Evolutionary conservation across 1,140 invertebrate species (phyloP), one percentile per base, ranked within the genome.

Genomic region (Ericerus pela): DNA sequence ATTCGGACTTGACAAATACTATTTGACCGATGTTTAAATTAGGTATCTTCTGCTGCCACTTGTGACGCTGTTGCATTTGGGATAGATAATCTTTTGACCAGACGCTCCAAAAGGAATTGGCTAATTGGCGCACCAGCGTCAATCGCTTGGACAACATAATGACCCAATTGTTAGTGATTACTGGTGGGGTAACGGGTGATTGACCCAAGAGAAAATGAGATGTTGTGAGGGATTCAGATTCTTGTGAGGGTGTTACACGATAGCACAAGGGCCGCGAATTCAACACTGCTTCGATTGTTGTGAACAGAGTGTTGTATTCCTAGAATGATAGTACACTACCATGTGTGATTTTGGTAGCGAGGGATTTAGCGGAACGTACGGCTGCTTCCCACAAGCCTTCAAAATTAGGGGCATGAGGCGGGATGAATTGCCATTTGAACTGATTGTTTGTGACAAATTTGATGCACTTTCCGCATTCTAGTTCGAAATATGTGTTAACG

Each of bases 231-330:
- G n/a, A n/a, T n/a, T n/a, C n/a, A n/a, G n/a, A n/a, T n/a, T n/a
- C n/a, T n/a, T n/a, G n/a, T n/a, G n/a, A n/a, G n/a, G n/a, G n/a
- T n/a, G n/a, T n/a, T n/a, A n/a, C 65, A 43, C 59, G 24, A 31
- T 67, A 54, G 28, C 43, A 58, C 30, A 61, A 24, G 2, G 57
- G 67, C 22, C 68, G 37, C 0, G 61, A 64, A 58, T 69, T 69
- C 1, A 69, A 33, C 16, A 61, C 57, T n/a, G 60, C 61, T 58
- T 68, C 63, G 14, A 67, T 65, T 38, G 62, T 24, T 18, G 51
- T 55, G 5, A 65, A 30, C 4, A 62, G 56, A 10, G 67, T 68
- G n/a, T 54, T 27, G 41, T 69, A 61, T 61, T 69, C 63, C 54
- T 69, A 65, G 38, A 53, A 68, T 4, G 61, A 65, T 11, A 61